Conservation (phyloP, 2,113 vertebrate genomes). For the Bos taurus region DNA sequence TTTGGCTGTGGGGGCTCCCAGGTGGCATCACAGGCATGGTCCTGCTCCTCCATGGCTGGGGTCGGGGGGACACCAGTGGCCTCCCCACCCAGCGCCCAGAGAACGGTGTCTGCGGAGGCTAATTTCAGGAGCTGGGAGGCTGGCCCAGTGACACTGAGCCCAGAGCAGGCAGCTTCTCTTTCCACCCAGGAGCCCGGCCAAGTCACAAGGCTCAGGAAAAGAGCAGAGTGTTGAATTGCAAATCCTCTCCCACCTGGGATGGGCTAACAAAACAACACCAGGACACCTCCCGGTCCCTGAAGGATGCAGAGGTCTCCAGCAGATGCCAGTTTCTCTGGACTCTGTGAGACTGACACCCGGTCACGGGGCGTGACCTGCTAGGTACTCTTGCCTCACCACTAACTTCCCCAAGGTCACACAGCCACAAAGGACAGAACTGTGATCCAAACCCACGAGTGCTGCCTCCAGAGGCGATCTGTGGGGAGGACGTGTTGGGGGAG, state of each 20-base stretch:
- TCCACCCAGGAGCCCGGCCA: slow-evolving; percentile 24
- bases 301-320: not conserved
- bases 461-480: rapidly evolving
- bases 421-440: not conserved
- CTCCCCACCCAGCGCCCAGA: not conserved
- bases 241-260: slow-evolving; percentile 59
- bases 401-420: not conserved
- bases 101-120: not conserved
- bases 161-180: not conserved
- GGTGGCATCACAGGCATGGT: not conserved
- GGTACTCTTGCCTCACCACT: not conserved
- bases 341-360: rapidly evolving
- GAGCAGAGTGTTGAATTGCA: slow-evolving; percentile 65
- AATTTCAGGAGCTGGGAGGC: not conserved
- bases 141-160: not conserved
- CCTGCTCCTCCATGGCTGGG: slow-evolving; percentile 28
- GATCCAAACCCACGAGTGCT: not conserved
- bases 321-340: not conserved
- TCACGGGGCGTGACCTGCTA: rapidly evolving
- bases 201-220: slow-evolving; percentile 61
- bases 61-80: rapidly evolving
- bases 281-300: not conserved
- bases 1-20: not conserved
- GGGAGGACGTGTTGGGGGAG: not conserved
- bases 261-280: not conserved